phyloP scores from a whole-genome alignment of 2,113 vertebrate species.

The Hippolais icterina region DNA sequence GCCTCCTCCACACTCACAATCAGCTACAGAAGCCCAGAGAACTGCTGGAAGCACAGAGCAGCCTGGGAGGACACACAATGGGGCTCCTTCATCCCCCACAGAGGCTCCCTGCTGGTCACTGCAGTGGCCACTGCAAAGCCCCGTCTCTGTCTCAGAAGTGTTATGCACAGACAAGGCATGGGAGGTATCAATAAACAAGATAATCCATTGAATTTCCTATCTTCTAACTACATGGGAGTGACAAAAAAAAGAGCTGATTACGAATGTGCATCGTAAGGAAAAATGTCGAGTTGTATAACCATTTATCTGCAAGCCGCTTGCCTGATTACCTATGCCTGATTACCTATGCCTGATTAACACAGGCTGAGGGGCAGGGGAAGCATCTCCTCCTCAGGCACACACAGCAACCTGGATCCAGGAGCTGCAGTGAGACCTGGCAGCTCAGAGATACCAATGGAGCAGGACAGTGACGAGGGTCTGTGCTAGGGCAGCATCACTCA shows the following conservation, averaged over 20 bases:
- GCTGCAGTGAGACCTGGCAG: neutral
- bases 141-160: rapidly evolving
- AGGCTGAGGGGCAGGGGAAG: neutral
- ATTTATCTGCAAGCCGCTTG: neutral
- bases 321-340: neutral
- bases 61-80: neutral
- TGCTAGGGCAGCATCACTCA: rapidly evolving
- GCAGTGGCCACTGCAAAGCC: neutral
- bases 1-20: neutral
- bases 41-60: neutral
- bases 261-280: neutral
- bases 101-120: neutral
- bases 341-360: neutral
- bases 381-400: neutral
- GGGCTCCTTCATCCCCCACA: neutral
- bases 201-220: neutral
- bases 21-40: neutral
- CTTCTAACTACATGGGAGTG: neutral
- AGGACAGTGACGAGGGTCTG: neutral
- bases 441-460: rapidly evolving
- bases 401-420: rapidly evolving
- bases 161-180: neutral
- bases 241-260: neutral
- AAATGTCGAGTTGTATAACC: neutral
- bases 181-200: neutral